These are phyloP conservation scores for Dusona sp. DNA, from an alignment of 2,888 invertebrate genomes.

Conservation along the genomic window DNA sequence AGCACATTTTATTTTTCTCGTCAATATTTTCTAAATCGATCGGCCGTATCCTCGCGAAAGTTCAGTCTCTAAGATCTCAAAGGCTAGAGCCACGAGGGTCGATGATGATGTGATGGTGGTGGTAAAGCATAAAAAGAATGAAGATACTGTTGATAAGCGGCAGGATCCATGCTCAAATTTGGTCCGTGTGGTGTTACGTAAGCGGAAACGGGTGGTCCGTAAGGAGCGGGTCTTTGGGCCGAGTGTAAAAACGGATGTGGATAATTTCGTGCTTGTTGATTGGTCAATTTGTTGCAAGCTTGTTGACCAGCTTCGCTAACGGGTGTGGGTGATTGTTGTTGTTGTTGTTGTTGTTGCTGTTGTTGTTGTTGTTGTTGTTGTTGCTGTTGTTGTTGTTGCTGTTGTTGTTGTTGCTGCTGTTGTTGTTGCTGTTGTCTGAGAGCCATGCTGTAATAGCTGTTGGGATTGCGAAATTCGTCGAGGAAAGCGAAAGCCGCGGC, in stretches of 20 bases:
- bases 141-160: constrained; percentile 83
- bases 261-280: constrained; percentile 80
- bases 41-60: constrained; percentile 28
- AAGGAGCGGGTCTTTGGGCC: constrained; percentile 79
- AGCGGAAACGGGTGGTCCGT: constrained; percentile 81
- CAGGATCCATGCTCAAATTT: constrained; percentile 81
- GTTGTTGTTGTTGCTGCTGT: constrained; percentile 71
- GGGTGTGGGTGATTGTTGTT: constrained; percentile 74
- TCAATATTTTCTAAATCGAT: constrained; percentile 21
- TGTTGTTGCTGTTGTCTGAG: constrained; percentile 76
- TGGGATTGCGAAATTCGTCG: constrained; percentile 83
- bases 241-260: constrained; percentile 82
- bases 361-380: constrained; percentile 78
- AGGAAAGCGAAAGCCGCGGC: constrained; percentile 82
- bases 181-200: constrained; percentile 82
- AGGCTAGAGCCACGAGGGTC: constrained; percentile 84
- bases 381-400: constrained; percentile 73
- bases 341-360: constrained; percentile 78
- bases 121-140: constrained; percentile 83
- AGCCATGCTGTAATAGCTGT: constrained; percentile 82
- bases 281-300: constrained; percentile 80
- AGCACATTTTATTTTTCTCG: constrained; percentile 29
- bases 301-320: constrained; percentile 75
- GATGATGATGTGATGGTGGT: constrained; percentile 82
- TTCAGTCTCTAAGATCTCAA: constrained; percentile 70